A percentile compares a stretch with the other conserved stretches of the same genome.
Evolutionary conservation across 2,113 vertebrate genomes (phyloP).

Genomic region (Alexandromys fortis): DNA sequence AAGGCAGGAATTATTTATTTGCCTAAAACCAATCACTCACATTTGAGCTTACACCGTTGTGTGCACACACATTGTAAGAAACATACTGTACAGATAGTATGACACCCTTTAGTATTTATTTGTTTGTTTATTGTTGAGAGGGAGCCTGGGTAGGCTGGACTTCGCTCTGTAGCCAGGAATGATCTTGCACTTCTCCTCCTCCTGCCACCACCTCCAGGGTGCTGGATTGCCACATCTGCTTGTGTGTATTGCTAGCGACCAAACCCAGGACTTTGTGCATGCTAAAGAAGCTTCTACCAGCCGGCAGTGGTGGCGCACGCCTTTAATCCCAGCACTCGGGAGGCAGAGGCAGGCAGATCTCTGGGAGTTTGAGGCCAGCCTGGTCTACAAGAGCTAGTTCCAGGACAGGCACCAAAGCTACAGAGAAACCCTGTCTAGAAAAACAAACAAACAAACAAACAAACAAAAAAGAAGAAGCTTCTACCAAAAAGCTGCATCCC

Average conservation of each 20-base stretch:
- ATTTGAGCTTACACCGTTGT: background rate
- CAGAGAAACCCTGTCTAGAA: too few species aligned
- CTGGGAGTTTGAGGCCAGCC: too few species aligned
- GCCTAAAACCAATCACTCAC: background rate
- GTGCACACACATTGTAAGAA: background rate
- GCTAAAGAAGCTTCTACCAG: background rate
- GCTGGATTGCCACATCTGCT: background rate
- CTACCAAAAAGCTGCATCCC: background rate
- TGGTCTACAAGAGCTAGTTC: too few species aligned
- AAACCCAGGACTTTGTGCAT: background rate
- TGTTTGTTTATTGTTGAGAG: background rate
- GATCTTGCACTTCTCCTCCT: background rate
- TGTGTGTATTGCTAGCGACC: background rate
- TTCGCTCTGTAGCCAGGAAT: background rate
- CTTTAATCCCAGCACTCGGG: too few species aligned
- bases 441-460: too few species aligned
- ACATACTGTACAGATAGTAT: background rate
- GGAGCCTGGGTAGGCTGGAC: background rate
- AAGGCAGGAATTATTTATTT: conserved; percentile 38
- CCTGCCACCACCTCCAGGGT: too few species aligned
- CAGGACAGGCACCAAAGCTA: too few species aligned
- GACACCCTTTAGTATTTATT: background rate
- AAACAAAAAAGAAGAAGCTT: too few species aligned
- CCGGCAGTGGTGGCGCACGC: too few species aligned
- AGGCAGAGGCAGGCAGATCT: too few species aligned